Conservation (phyloP, 2,113 vertebrate species). For the Otis tarda region DNA sequence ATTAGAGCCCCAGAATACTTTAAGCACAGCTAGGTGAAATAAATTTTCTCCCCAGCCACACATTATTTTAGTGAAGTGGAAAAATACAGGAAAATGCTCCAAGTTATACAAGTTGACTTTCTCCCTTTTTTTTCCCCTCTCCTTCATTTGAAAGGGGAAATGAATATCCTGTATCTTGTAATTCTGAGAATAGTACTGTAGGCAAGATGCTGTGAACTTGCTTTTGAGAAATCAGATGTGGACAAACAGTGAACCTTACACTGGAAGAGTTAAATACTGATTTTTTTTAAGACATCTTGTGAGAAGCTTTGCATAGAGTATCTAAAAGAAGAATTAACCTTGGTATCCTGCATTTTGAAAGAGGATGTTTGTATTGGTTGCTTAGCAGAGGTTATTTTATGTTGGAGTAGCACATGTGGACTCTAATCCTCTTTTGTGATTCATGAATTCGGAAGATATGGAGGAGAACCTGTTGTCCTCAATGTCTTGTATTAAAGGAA, state of each 20-base stretch:
- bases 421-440: background rate
- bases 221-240: background rate
- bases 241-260: background rate
- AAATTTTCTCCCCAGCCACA: background rate
- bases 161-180: background rate
- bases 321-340: background rate
- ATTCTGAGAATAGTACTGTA: background rate
- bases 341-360: background rate
- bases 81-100: background rate
- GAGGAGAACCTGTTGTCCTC: background rate
- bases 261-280: background rate
- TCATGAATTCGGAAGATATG: background rate
- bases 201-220: background rate
- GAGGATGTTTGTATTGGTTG: background rate
- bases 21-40: background rate
- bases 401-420: background rate
- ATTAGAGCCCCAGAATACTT: background rate
- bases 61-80: background rate
- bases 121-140: background rate
- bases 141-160: background rate
- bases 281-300: background rate
- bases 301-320: background rate
- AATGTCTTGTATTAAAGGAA: background rate
- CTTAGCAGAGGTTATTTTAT: background rate
- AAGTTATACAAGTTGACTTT: background rate